Conservation (phyloP, 2,797 vertebrate genomes). For the Syndactyla subalaris region DNA sequence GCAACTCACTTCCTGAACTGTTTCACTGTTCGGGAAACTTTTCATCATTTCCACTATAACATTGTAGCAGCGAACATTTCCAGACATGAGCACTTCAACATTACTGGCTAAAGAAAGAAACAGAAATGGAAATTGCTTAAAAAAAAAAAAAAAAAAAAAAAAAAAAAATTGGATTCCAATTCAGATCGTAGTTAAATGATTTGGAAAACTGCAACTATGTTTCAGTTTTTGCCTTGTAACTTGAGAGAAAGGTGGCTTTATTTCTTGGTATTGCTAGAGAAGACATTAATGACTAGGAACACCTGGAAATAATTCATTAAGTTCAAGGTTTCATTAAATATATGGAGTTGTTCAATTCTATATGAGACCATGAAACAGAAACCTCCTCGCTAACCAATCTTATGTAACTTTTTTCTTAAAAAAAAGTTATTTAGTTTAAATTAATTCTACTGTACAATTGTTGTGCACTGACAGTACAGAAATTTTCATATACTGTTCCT, state of each 20-base stretch:
- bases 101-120: constrained; percentile 84
- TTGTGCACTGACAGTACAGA: background rate
- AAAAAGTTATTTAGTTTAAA: background rate
- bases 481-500: background rate
- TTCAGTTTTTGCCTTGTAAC: background rate
- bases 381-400: background rate
- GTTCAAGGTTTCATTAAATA: background rate
- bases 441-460: background rate
- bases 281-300: background rate
- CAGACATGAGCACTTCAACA: constrained; percentile 95
- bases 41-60: constrained; percentile 84
- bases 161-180: background rate
- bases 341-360: background rate
- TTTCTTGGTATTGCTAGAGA: background rate
- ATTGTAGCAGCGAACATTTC: constrained; percentile 90
- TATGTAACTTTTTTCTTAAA: background rate
- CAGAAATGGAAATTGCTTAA: background rate
- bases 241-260: background rate
- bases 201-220: background rate
- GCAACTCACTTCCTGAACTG: constrained; percentile 91
- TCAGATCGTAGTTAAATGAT: background rate
- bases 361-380: background rate
- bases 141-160: accelerated
- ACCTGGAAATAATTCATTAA: background rate
- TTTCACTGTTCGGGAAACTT: constrained; percentile 82